Conservation (phyloP, 53 echinoderm and acorn worm genomes). For the Antedon mediterranea region DNA sequence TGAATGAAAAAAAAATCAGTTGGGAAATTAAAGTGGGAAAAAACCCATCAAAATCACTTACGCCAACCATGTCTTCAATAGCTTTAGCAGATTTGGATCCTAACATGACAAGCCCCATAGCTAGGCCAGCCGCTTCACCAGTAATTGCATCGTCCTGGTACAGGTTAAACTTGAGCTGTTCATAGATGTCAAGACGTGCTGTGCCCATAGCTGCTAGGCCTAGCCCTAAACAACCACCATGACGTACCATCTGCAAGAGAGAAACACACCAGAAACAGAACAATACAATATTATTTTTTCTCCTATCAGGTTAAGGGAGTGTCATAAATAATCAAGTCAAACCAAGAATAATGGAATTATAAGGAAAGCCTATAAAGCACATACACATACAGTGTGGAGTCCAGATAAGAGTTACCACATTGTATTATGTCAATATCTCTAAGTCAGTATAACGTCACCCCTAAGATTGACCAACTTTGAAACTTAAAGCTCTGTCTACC, state of each 20-base stretch:
- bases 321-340: constrained; percentile 2
- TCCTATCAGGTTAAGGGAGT: too few relatives aligned
- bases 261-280: too few relatives aligned
- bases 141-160: constrained; percentile 93
- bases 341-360: too few relatives aligned
- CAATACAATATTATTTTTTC: not conserved
- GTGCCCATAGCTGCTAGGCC: constrained; percentile 94
- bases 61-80: constrained; percentile 91
- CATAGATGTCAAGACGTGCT: constrained; percentile 84
- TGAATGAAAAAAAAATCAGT: not conserved
- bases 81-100: constrained; percentile 69
- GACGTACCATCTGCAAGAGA: constrained; percentile 64
- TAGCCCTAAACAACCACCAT: constrained; percentile 85
- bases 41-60: too few relatives aligned
- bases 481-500: too few relatives aligned
- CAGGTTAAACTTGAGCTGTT: constrained; percentile 84
- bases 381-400: too few relatives aligned
- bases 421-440: too few relatives aligned
- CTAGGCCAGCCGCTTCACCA: constrained; percentile 88
- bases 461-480: too few relatives aligned
- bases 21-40: too few relatives aligned
- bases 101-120: constrained; percentile 91
- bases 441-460: too few relatives aligned
- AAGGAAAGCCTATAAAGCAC: too few relatives aligned
- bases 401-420: too few relatives aligned